Evolutionary conservation across 1,140 invertebrate genomes (phyloP).

Genomic region (Ephestia elutella): DNA sequence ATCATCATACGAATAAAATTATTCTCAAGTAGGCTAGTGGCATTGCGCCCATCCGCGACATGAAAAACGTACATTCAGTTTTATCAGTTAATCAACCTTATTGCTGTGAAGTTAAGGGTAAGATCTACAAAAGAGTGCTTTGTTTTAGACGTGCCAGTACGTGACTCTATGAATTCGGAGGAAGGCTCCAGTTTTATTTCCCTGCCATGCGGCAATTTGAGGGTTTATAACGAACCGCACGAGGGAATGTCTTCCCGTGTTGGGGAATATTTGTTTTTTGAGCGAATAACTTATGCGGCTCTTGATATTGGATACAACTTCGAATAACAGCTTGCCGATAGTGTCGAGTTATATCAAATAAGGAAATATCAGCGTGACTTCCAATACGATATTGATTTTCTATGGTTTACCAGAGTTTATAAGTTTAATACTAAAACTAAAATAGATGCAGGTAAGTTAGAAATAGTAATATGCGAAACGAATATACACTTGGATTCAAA

Average conservation of each 20-base stretch:
- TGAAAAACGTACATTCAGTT: background rate
- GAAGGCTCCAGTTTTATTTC: conserved; percentile 21
- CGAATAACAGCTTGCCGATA: conserved; percentile 9
- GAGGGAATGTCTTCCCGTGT: conserved; percentile 17
- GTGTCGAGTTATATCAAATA: conserved; percentile 4
- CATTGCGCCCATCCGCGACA: background rate
- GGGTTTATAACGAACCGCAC: conserved; percentile 28
- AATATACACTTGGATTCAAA: no score
- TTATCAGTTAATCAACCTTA: background rate
- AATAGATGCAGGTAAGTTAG: no score
- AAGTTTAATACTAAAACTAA: no score
- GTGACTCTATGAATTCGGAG: conserved; percentile 28
- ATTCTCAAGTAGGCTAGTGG: background rate
- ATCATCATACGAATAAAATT: background rate
- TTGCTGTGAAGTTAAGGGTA: background rate
- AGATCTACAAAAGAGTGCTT: background rate
- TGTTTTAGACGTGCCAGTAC: conserved; percentile 12
- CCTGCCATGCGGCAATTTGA: conserved; percentile 22
- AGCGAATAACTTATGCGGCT: conserved; percentile 15
- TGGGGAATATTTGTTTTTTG: conserved; percentile 23
- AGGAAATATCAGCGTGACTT: background rate
- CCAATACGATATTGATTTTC: background rate
- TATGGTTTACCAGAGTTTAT: background rate
- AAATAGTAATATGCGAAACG: no score
- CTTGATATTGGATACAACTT: conserved; percentile 18